A percentile compares a stretch with the other conserved stretches of the same genome.
These are phyloP conservation scores for Takifugu rubripes DNA, from an alignment of 2,797 vertebrate genomes.

Conservation along the genomic window DNA sequence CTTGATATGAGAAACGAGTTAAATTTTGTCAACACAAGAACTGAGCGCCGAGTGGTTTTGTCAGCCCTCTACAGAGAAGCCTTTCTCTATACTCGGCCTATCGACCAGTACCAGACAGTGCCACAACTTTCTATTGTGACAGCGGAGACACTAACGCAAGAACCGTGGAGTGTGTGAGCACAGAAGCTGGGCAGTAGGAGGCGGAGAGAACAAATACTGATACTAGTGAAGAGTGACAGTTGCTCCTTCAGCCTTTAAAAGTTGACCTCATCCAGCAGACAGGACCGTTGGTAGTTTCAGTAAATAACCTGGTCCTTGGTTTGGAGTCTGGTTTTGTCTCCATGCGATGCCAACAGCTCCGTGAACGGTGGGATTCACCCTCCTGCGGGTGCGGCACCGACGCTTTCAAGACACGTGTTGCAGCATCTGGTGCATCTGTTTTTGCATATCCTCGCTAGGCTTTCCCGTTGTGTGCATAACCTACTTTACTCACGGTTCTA, in stretches of 20 bases:
- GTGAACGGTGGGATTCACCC: slow-evolving; percentile 7
- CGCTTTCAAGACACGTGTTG: slow-evolving; percentile 34
- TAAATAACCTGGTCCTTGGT: slow-evolving; percentile 28
- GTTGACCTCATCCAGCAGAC: slow-evolving; percentile 13
- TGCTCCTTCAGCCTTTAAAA: slow-evolving; percentile 14
- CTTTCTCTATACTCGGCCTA: slow-evolving; percentile 16
- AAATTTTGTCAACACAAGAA: slow-evolving; percentile 8
- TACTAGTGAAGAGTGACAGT: slow-evolving; percentile 1
- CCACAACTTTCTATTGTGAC: slow-evolving; percentile 38
- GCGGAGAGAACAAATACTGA: neutral
- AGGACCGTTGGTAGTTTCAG: slow-evolving; percentile 19
- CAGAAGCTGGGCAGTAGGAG: neutral
- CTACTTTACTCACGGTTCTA: slow-evolving; percentile 32
- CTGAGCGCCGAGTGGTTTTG: slow-evolving; percentile 22
- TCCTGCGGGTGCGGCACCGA: slow-evolving; percentile 15
- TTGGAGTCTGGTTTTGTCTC: slow-evolving; percentile 22
- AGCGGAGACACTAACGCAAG: slow-evolving; percentile 15
- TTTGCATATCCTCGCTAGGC: slow-evolving; percentile 28
- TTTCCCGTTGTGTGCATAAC: slow-evolving; percentile 37
- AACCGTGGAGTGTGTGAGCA: slow-evolving; percentile 4
- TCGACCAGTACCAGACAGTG: slow-evolving; percentile 39
- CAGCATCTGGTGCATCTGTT: slow-evolving; percentile 20
- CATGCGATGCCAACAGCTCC: slow-evolving; percentile 15
- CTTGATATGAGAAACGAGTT: slow-evolving; percentile 33
- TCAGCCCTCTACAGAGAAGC: slow-evolving; percentile 28